These are phyloP conservation scores for Panopea generosa DNA, from an alignment of 2,888 invertebrate species.

Conservation along the genomic window DNA sequence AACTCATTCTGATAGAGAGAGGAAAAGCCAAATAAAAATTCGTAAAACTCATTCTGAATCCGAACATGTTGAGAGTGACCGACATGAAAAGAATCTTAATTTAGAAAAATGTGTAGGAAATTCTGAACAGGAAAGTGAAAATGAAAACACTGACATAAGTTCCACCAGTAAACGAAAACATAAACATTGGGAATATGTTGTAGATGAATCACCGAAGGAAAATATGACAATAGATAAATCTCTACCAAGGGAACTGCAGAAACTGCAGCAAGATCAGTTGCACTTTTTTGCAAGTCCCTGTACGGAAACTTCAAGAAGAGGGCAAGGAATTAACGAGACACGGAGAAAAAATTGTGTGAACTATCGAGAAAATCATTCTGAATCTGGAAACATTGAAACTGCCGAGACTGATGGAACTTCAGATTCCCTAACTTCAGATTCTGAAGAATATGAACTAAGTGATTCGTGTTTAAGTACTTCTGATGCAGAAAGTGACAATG, in stretches of 20 bases:
- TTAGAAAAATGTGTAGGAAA: neutral
- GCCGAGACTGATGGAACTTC: too few species aligned
- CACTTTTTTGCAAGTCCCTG: too few species aligned
- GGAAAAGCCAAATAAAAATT: neutral
- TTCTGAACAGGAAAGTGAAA: neutral
- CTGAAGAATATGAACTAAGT: too few species aligned
- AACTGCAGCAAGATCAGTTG: neutral
- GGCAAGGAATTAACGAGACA: too few species aligned
- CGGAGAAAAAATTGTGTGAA: too few species aligned
- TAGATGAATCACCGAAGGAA: neutral
- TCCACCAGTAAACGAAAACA: neutral
- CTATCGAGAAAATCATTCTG: too few species aligned
- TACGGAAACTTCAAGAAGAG: too few species aligned
- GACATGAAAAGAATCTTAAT: neutral
- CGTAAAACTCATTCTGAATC: too few species aligned
- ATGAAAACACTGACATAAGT: neutral
- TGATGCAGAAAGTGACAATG: too few species aligned
- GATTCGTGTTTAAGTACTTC: too few species aligned
- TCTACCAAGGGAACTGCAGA: slow-evolving; percentile 13
- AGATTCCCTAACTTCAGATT: too few species aligned
- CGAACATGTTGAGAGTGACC: neutral
- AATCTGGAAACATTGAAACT: too few species aligned
- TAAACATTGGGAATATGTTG: slow-evolving; percentile 29
- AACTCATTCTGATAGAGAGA: neutral
- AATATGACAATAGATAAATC: neutral